Percentiles rank a stretch among this genome's conserved stretches.
phyloP scores from a whole-genome alignment of 2,797 vertebrate species.

The Enteromius fasciolatus region DNA sequence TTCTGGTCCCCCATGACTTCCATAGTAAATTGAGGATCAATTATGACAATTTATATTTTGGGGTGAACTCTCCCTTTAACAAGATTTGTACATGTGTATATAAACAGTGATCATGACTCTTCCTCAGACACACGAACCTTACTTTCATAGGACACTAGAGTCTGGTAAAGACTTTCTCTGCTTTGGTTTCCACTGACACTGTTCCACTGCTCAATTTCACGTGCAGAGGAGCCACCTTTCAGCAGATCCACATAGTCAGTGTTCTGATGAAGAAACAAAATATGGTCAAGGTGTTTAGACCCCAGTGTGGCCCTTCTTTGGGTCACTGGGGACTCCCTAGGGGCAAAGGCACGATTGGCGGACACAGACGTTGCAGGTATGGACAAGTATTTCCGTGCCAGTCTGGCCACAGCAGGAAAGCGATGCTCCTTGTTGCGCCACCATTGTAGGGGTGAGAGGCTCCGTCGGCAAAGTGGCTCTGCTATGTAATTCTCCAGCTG shows the following conservation, averaged over 20 bases:
- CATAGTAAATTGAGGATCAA: not conserved
- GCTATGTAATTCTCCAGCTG: conserved; percentile 77
- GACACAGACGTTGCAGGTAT: conserved; percentile 69
- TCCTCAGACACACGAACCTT: conserved; percentile 52
- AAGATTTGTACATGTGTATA: not conserved
- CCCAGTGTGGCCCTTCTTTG: conserved; percentile 67
- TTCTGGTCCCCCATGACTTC: too few species aligned
- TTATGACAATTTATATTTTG: not conserved
- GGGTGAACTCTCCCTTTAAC: not conserved
- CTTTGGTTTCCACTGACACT: conserved; percentile 58
- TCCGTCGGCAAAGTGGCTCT: conserved; percentile 74
- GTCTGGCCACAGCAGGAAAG: conserved; percentile 71
- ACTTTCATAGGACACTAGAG: conserved; percentile 64
- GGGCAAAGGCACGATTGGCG: conserved; percentile 65
- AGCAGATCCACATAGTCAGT: conserved; percentile 67
- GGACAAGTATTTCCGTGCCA: conserved; percentile 71
- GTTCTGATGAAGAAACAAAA: conserved; percentile 77
- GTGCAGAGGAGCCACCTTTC: conserved; percentile 51
- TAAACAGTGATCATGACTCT: conserved; percentile 23
- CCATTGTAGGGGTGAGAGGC: conserved; percentile 73
- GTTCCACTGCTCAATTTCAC: conserved; percentile 51
- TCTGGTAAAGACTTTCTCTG: conserved; percentile 66
- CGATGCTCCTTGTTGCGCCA: conserved; percentile 73
- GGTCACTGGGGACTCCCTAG: conserved; percentile 54
- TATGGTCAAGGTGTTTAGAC: conserved; percentile 67